These are phyloP conservation scores for Cyprinodon variegatus DNA, from an alignment of 2,113 vertebrate species.

Conservation along the genomic window DNA sequence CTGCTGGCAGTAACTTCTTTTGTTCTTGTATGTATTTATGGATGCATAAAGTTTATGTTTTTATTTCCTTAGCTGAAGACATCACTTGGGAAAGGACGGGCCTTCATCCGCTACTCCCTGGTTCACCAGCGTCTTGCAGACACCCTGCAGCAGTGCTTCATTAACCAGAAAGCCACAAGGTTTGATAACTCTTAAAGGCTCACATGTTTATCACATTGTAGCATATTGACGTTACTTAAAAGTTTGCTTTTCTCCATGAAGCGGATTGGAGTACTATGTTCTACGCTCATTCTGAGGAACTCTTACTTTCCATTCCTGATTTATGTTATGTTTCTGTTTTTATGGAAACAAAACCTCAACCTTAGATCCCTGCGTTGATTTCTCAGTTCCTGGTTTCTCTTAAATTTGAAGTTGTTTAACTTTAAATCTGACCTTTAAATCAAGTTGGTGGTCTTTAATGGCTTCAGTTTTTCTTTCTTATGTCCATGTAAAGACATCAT, in stretches of 20 bases:
- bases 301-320: constrained; percentile 45
- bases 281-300: constrained; percentile 17
- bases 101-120: constrained; percentile 93
- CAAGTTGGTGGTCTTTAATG: not conserved
- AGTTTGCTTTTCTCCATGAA: not conserved
- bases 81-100: constrained; percentile 93
- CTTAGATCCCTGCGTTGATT: not conserved
- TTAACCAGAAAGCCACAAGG: constrained; percentile 93
- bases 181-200: constrained; percentile 54
- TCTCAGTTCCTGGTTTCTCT: constrained; percentile 34
- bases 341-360: not conserved
- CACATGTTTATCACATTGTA: not conserved
- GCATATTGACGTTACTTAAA: not conserved
- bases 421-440: constrained; percentile 6
- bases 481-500: too few species aligned
- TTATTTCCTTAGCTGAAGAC: constrained; percentile 87
- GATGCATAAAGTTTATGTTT: constrained; percentile 5
- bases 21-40: not conserved
- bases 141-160: constrained; percentile 95
- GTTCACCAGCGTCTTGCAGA: constrained; percentile 95
- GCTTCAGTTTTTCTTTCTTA: not conserved
- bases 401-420: not conserved
- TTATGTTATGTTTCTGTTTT: constrained; percentile 44
- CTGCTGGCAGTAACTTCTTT: not conserved
- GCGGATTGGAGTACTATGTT: not conserved